Conservation (phyloP, 2,797 vertebrate genomes). For the Chanos chanos region DNA sequence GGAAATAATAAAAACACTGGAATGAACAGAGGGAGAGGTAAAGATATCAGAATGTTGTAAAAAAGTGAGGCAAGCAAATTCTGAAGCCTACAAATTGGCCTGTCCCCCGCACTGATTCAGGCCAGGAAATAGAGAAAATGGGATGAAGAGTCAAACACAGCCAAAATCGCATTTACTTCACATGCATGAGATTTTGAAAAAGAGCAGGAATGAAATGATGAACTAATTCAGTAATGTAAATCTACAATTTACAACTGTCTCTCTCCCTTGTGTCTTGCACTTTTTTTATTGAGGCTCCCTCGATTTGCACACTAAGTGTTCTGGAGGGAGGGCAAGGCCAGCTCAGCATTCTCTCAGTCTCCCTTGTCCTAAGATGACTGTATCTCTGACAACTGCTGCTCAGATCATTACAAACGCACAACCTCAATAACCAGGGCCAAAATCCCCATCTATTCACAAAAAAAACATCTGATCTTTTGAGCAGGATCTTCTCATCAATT, state of each 20-base stretch:
- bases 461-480: conserved; percentile 22
- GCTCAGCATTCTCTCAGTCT: conserved; percentile 20
- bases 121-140: too few relatives aligned
- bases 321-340: conserved; percentile 10
- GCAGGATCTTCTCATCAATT: conserved; percentile 6
- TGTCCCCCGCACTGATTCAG: conserved; percentile 38
- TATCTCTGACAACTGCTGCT: conserved; percentile 25
- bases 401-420: conserved; percentile 34
- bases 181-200: not conserved
- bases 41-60: too few relatives aligned
- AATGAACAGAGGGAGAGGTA: conserved; percentile 39
- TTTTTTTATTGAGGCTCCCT: not conserved
- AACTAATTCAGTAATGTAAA: conserved; percentile 14
- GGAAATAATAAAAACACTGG: conserved; percentile 52
- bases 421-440: conserved; percentile 21
- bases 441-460: not conserved
- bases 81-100: conserved; percentile 46
- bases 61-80: conserved; percentile 37
- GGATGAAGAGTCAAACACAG: conserved; percentile 19
- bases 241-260: conserved; percentile 8
- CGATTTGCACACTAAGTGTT: conserved; percentile 19
- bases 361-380: conserved; percentile 56
- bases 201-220: not conserved
- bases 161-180: conserved; percentile 24
- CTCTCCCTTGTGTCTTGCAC: conserved; percentile 4